Evolutionary conservation across 1,140 invertebrate genomes (phyloP).

Genomic region (Diploscapter pachys): DNA sequence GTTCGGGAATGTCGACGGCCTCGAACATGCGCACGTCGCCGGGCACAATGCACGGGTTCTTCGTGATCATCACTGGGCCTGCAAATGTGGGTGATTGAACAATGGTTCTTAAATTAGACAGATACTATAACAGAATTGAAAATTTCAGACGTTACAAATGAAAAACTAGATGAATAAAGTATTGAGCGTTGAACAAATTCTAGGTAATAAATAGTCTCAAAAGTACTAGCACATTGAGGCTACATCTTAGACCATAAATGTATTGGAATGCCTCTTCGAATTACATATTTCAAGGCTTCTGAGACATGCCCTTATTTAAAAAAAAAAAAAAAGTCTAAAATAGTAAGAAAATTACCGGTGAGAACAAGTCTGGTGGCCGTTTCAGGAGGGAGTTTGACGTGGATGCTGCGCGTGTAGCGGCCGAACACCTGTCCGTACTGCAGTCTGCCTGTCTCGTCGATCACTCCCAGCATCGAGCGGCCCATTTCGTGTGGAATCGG

Average conservation of each 20-base stretch:
- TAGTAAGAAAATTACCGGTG: slow-evolving; percentile 23
- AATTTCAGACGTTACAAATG: no score
- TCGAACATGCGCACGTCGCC: slow-evolving; percentile 58
- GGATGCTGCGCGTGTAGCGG: slow-evolving; percentile 43
- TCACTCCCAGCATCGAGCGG: slow-evolving; percentile 50
- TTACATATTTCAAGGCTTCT: no score
- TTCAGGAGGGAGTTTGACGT: slow-evolving; percentile 8
- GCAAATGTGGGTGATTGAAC: slow-evolving; percentile 1
- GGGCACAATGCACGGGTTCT: slow-evolving; percentile 58
- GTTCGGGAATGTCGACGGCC: slow-evolving; percentile 51
- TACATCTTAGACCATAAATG: neutral
- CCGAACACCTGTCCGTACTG: slow-evolving; percentile 54
- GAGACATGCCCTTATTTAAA: no score
- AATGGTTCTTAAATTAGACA: neutral
- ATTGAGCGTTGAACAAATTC: no score
- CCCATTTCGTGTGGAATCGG: slow-evolving; percentile 45
- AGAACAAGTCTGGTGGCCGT: slow-evolving; percentile 19
- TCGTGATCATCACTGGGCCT: slow-evolving; percentile 51
- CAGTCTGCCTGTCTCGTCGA: slow-evolving; percentile 48
- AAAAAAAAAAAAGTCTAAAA: no score
- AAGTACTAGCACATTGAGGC: no score
- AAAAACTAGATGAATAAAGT: no score
- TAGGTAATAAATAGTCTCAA: no score
- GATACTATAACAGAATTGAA: neutral
- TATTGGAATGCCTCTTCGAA: neutral